These are phyloP conservation scores for Eriosoma lanigerum DNA, from an alignment of 1,140 invertebrate species.

Conservation along the genomic window DNA sequence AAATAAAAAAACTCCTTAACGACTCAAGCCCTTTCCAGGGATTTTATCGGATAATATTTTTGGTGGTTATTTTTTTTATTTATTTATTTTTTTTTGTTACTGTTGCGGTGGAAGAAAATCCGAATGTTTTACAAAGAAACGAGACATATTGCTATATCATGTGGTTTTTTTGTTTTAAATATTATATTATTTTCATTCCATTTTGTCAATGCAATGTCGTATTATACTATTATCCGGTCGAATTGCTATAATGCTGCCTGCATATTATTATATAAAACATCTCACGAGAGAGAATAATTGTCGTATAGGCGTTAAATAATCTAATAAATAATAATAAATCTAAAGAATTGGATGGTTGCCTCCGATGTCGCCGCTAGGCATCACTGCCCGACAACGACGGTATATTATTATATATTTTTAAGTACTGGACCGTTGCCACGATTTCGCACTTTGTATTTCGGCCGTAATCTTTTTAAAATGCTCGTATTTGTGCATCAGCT, in stretches of 20 bases:
- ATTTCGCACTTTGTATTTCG: conserved; percentile 50
- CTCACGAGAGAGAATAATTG: neutral
- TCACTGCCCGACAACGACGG: neutral
- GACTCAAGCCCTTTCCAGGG: neutral
- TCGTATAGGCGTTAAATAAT: conserved; percentile 46
- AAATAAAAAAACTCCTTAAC: neutral
- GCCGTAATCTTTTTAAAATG: conserved; percentile 47
- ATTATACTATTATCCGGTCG: conserved; percentile 17
- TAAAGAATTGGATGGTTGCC: conserved; percentile 49
- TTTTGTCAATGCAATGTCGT: neutral
- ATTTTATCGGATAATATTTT: too few species aligned
- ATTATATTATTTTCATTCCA: neutral
- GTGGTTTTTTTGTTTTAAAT: too few species aligned
- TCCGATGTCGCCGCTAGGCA: conserved; percentile 26
- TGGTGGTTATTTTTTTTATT: neutral
- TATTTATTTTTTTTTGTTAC: neutral
- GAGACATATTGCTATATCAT: neutral
- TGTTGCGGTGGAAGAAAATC: too few species aligned
- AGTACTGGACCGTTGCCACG: conserved; percentile 50
- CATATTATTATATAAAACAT: neutral
- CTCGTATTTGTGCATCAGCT: neutral
- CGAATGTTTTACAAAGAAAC: neutral
- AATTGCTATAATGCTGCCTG: too few species aligned
- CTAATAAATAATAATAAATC: conserved; percentile 51
- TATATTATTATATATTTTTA: conserved; percentile 47